Conservation (phyloP, 2,797 vertebrate species). For the Gobio occitaniae region DNA sequence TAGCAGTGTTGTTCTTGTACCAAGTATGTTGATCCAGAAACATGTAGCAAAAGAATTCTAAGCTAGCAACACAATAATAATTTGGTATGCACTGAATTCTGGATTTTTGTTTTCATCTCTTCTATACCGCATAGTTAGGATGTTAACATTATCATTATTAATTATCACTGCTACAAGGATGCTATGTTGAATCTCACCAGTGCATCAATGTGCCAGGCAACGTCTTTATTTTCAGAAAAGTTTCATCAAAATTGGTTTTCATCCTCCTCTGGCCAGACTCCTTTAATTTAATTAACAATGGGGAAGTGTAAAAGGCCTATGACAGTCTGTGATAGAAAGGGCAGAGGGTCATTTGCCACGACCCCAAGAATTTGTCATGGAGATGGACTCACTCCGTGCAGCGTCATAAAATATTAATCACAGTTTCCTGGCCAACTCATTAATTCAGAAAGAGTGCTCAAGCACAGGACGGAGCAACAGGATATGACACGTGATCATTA, state of each 20-base stretch:
- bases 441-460: conserved; percentile 48
- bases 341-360: conserved; percentile 25
- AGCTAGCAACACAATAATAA: not conserved
- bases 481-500: conserved; percentile 52
- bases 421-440: conserved; percentile 47
- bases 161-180: not conserved
- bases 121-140: not conserved
- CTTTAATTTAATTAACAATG: conserved; percentile 35
- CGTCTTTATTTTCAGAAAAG: not conserved
- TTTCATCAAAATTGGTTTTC: not conserved
- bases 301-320: conserved; percentile 35
- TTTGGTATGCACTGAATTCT: not conserved
- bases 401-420: conserved; percentile 57
- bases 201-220: not conserved
- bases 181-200: conserved; percentile 13
- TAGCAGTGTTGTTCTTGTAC: not conserved
- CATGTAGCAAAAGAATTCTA: not conserved
- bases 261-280: not conserved
- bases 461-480: conserved; percentile 32
- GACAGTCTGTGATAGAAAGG: conserved; percentile 48
- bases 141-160: not conserved
- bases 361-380: conserved; percentile 48
- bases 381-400: conserved; percentile 48
- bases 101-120: not conserved
- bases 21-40: not conserved